Percentiles rank a stretch among this genome's conserved stretches.
phyloP scores from a whole-genome alignment of 64 coral and sea anemone genomes.

The Trachythela sp. region DNA sequence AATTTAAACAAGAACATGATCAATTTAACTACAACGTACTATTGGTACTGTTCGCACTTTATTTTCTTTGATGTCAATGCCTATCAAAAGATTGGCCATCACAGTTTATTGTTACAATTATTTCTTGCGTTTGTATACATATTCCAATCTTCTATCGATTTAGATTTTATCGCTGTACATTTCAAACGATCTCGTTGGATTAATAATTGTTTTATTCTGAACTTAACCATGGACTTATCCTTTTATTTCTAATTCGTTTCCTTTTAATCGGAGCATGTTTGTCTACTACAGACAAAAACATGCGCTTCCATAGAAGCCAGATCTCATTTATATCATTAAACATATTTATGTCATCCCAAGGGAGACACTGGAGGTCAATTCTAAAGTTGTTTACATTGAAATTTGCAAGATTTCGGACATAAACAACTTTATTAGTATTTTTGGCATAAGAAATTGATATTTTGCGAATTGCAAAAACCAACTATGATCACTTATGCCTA shows the following conservation, averaged over 20 bases:
- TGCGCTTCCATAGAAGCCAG: not conserved
- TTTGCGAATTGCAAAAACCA: slow-evolving; percentile 24
- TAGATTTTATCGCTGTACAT: slow-evolving; percentile 48
- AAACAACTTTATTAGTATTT: not conserved
- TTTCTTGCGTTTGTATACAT: slow-evolving; percentile 44
- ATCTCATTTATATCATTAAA: slow-evolving; percentile 34
- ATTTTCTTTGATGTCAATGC: too few species aligned
- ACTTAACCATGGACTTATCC: slow-evolving; percentile 52
- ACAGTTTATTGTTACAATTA: too few species aligned
- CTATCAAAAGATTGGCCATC: too few species aligned
- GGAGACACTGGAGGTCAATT: not conserved
- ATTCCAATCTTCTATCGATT: slow-evolving; percentile 41
- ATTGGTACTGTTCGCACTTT: too few species aligned
- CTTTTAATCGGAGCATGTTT: slow-evolving; percentile 60
- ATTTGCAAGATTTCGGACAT: not conserved
- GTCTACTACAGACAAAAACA: slow-evolving; percentile 43
- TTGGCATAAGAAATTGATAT: not conserved
- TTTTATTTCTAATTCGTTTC: slow-evolving; percentile 40
- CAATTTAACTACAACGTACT: too few species aligned
- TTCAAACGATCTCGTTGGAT: slow-evolving; percentile 36
- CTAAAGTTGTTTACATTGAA: not conserved
- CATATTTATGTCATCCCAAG: slow-evolving; percentile 14
- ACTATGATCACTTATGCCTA: slow-evolving; percentile 37
- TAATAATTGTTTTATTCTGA: slow-evolving; percentile 31
- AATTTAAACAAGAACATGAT: too few species aligned